Evolutionary conservation across 1,140 invertebrate genomes (phyloP), one percentile per base, ranked within the genome.

Genomic region (Saccostrea echinata): DNA sequence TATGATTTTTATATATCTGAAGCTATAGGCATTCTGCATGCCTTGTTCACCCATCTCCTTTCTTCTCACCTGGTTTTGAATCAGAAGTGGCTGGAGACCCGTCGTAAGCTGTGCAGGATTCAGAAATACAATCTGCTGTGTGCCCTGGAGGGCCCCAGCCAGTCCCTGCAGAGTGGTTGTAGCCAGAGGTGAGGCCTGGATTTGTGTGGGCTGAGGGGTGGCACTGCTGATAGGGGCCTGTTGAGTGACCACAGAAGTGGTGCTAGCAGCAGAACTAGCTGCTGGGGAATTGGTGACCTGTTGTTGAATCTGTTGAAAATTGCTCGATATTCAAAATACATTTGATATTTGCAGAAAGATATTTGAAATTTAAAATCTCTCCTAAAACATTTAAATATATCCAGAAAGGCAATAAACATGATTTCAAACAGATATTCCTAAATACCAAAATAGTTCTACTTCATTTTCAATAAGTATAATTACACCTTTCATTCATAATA

Each of bases 101-200:
- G 89, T 85, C 12, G 91, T 84, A 83, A 96, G 93, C 92, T 97
- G 95, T 27, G 93, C 91, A 84, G 96, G 97, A 91, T 95, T 95
- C 30, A 97, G 96, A 94, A 97, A 96, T 1, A 97, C 96, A 83
- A 97, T 96, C 91, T 97, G 97, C 91, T 97, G 97, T 52, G 97
- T 93, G 81, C 90, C 90, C 11, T 87, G 90, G 21, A 90, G 82
- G 11, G 85, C 81, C 18, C 82, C 85, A 1, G 83, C 53, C 18
- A 88, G 35, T 13, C 81, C 82, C 11, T 53, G 61, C 21, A 84
- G 18, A 85, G 64, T n/a, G 61, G 68, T 55, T 35, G 53, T 24
- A 21, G 88, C 61, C 33, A 89, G 57, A 3, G 90, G 87, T 53
- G 87, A 61, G 86, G 88, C 13, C 86, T 81, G 81, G 52, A 85